Base-by-base conservation (phyloP, 2,113 vertebrate species). In the Macrotis lagotis region DNA sequence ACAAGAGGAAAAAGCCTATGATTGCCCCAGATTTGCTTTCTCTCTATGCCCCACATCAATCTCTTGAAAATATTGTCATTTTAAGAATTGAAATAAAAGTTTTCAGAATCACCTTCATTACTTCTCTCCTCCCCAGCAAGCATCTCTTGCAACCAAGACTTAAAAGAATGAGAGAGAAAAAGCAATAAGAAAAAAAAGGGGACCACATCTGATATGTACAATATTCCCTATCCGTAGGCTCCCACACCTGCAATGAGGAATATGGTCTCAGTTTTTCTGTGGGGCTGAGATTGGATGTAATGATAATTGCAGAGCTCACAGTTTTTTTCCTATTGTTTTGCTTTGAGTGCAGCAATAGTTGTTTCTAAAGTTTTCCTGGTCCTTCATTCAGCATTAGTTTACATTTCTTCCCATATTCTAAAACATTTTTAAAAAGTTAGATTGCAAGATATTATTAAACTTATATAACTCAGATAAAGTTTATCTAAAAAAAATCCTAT, bases 381-480 rank as follows among this genome's bases (percentile, higher is more conserved):
- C 11, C 31, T 66, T 66, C 66, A 83, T 24, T 83, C 19, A 44
- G 66, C 11, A 83, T 83, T n/a, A 83, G 66, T 83, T 44, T 24
- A 44, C 16, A 74, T 44, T 37, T 83, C 66, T 83, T 83, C n/a
- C 66, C n/a, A 83, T 83, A 2, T 44, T n/a, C 66, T 83, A 83
- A 83, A 83, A 83, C n/a, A 44, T 83, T 83, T 66, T 44, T 92
- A 52, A 47, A 47, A 8, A 92, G 92, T 91, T 25, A 91, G 94
- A 93, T 92, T 94, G 10, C 91, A 92, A 95, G 92, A n/a, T 49
- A 89, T 47, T 50, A 91, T 95, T 95, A 94, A 94, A 96, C 50
- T 94, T 93, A 93, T 95, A 83, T 92, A 92, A 50, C 31, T 48
- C 44, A 93, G 37, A 93, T 44, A 93, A 55, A 91, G 66, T 74